phyloP scores from a whole-genome alignment of 2,113 vertebrate genomes.

The Tyto alba region DNA sequence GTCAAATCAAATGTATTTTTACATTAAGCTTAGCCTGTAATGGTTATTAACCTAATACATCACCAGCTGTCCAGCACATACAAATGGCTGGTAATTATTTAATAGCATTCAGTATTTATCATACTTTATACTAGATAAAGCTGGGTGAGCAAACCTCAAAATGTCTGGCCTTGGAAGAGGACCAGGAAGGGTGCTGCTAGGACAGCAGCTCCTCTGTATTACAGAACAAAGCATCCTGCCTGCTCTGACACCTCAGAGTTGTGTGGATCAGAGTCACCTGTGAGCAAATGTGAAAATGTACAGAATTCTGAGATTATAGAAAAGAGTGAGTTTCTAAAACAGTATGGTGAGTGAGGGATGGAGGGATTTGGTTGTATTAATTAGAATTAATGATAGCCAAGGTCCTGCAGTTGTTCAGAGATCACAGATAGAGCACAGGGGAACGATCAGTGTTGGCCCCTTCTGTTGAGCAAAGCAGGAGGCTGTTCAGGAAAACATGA shows the following conservation, averaged over 20 bases:
- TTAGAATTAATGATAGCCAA: not conserved
- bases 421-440: not conserved
- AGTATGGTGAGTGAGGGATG: not conserved
- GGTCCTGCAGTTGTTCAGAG: not conserved
- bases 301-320: not conserved
- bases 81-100: not conserved
- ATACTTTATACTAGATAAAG: not conserved
- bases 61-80: not conserved
- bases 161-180: not conserved
- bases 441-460: not conserved
- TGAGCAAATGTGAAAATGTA: not conserved
- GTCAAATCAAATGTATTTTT: not conserved
- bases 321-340: not conserved
- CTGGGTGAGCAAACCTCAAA: not conserved
- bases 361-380: not conserved
- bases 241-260: not conserved
- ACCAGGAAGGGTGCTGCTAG: not conserved
- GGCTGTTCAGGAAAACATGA: not conserved
- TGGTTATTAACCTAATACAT: not conserved
- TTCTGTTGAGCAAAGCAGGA: not conserved
- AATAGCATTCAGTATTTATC: not conserved
- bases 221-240: not conserved
- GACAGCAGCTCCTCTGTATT: not conserved
- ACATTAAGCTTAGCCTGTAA: not conserved
- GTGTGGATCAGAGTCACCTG: not conserved